These are phyloP conservation scores for Sebastes kiyomatsui DNA, from an alignment of 2,797 vertebrate species.

Conservation along the genomic window DNA sequence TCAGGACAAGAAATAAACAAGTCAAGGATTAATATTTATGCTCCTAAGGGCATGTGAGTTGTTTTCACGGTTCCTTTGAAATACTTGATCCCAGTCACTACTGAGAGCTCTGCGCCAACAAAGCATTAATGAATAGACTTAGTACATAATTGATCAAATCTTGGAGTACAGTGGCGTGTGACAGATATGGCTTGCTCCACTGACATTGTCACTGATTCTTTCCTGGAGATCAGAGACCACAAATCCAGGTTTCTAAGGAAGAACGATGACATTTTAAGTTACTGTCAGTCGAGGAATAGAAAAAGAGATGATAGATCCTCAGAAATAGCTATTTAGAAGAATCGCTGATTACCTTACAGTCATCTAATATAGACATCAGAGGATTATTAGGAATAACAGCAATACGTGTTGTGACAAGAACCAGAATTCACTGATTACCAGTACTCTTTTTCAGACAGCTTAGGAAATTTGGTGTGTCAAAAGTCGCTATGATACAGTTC, in stretches of 20 bases:
- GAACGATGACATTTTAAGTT: constrained; percentile 14
- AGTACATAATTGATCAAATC: constrained; percentile 73
- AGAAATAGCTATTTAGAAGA: neutral
- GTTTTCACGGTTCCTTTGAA: constrained; percentile 74
- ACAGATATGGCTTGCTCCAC: constrained; percentile 26
- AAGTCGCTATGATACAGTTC: no score
- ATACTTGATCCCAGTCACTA: constrained; percentile 70
- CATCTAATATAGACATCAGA: neutral
- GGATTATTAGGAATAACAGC: neutral
- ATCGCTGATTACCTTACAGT: neutral
- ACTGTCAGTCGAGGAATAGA: neutral
- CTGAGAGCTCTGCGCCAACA: constrained; percentile 56
- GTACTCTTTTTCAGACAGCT: no score
- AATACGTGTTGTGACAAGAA: neutral
- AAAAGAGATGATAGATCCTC: neutral
- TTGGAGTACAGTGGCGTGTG: constrained; percentile 41
- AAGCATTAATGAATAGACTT: constrained; percentile 72
- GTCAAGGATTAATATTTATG: constrained; percentile 83
- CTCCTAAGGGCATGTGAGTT: constrained; percentile 70
- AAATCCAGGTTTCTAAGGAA: constrained; percentile 18
- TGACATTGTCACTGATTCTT: constrained; percentile 34
- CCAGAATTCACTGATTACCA: neutral
- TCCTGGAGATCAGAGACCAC: constrained; percentile 54
- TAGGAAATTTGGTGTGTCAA: no score
- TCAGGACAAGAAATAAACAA: constrained; percentile 81